These are phyloP conservation scores for Cephus sareptanus DNA, from an alignment of 2,888 invertebrate genomes.

Conservation along the genomic window DNA sequence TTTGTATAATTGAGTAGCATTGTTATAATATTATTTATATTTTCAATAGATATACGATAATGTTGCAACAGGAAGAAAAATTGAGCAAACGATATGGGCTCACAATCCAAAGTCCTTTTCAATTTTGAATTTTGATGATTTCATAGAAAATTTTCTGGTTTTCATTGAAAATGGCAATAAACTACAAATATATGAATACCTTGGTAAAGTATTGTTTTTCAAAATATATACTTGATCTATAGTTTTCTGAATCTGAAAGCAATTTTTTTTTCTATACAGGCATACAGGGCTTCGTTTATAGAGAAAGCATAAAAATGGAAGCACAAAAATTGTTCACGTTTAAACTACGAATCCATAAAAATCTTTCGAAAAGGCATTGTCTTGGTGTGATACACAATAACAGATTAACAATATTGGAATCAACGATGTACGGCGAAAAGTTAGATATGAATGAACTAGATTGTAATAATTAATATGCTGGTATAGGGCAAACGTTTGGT, in stretches of 20 bases:
- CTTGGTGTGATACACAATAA: slow-evolving; percentile 60
- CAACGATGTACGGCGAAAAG: slow-evolving; percentile 66
- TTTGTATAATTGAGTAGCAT: not conserved
- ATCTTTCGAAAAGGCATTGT: slow-evolving; percentile 42
- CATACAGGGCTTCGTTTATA: slow-evolving; percentile 65
- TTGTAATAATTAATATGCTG: slow-evolving; percentile 33
- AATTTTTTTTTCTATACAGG: slow-evolving; percentile 48
- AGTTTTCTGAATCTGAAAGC: not conserved
- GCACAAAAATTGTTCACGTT: slow-evolving; percentile 60
- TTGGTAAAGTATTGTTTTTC: slow-evolving; percentile 55
- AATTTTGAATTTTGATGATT: slow-evolving; percentile 45
- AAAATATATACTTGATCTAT: not conserved
- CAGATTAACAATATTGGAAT: slow-evolving; percentile 61
- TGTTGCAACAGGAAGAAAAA: slow-evolving; percentile 62
- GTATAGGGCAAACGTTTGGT: not conserved
- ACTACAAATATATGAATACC: slow-evolving; percentile 67
- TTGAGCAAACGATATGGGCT: slow-evolving; percentile 69
- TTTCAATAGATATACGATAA: slow-evolving; percentile 41
- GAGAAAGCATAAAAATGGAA: slow-evolving; percentile 56
- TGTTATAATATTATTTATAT: not conserved
- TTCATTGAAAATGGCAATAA: slow-evolving; percentile 52
- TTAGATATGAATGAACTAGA: slow-evolving; percentile 50
- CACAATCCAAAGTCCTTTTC: slow-evolving; percentile 67
- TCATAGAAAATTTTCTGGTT: slow-evolving; percentile 48
- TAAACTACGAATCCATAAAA: slow-evolving; percentile 48